Evolutionary conservation across 2,797 vertebrate species (phyloP), one percentile per base, ranked within the genome.

Genomic region (Muraenolepis orangiensis): DNA sequence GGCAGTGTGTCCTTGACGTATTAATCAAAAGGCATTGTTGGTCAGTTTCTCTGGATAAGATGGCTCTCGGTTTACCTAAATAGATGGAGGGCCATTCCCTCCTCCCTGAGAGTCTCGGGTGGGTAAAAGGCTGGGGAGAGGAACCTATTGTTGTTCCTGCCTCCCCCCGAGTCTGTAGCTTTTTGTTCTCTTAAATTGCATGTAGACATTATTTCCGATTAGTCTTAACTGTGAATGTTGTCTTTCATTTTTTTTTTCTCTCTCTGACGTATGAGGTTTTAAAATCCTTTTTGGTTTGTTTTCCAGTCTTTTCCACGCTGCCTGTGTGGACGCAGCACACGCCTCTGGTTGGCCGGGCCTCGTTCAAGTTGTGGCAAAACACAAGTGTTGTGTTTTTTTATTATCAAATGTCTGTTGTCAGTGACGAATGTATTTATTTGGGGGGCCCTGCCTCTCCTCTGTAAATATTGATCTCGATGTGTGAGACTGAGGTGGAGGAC

Each of bases 391-490:
- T 81, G 34, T 38, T 36, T 85, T 79, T 94, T 85, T 85, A 85
- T 80, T 94, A 96, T 96, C 95, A 95, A 94, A 96, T 96, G 94
- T 97, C 95, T 95, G 92, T 95, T 93, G 90, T 94, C 95, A 94
- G 95, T 97, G 94, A 96, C 97, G 96, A 98, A 98, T 98, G 96
- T 98, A 98, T 98, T 97, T 98, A 97, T 97, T 97, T 95, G 94
- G 88, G 94, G 88, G 93, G 95, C 94, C 93, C 92, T 94, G 94
- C 90, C 89, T 93, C 93, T 92, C 91, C 94, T 94, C 93, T 92
- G 91, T 91, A 93, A 94, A 93, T 88, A 93, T 91, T 91, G 91
- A 88, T 83, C 93, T 93, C 94, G 91, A 85, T 84, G 91, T 87
- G 91, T 91, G 91, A 91, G 92, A 89, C 89, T 82, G 90, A 91